phyloP scores from a whole-genome alignment of 2,888 invertebrate genomes.

The Andrena haemorrhoa region DNA sequence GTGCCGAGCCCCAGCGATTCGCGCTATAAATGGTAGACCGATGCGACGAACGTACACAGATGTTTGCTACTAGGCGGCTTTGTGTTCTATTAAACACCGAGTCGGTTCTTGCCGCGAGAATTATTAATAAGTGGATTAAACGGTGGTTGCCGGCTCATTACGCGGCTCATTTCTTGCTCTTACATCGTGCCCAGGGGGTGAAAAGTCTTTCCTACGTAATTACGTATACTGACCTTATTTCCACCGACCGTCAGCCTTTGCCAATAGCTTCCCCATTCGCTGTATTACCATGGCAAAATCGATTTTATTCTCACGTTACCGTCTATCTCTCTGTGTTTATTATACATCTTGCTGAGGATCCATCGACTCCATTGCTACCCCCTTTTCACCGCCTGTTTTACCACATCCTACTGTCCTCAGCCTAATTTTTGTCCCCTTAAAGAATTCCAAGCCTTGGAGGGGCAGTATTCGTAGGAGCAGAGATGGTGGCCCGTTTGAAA shows the following conservation, averaged over 20 bases:
- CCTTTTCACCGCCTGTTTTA: too few species aligned
- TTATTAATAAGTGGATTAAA: constrained; percentile 44
- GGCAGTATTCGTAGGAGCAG: neutral
- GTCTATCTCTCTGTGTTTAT: too few species aligned
- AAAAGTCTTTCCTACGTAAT: neutral
- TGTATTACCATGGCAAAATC: too few species aligned
- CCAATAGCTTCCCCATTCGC: too few species aligned
- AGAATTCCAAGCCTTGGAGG: too few species aligned
- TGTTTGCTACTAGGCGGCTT: constrained; percentile 18
- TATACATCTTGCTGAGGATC: too few species aligned
- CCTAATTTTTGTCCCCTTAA: too few species aligned
- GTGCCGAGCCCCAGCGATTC: constrained; percentile 2
- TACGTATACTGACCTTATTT: neutral
- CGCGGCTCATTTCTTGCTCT: constrained; percentile 20
- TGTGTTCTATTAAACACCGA: constrained; percentile 25
- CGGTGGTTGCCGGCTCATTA: neutral
- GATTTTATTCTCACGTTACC: too few species aligned
- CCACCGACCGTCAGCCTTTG: too few species aligned
- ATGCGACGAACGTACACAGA: constrained; percentile 12
- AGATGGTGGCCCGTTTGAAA: neutral
- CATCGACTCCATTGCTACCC: too few species aligned
- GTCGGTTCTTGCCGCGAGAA: constrained; percentile 28
- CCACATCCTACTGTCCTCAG: too few species aligned
- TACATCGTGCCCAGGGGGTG: neutral
- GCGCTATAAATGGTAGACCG: constrained; percentile 31